Conservation (phyloP, 2,888 invertebrate species). For the Noctua janthe region DNA sequence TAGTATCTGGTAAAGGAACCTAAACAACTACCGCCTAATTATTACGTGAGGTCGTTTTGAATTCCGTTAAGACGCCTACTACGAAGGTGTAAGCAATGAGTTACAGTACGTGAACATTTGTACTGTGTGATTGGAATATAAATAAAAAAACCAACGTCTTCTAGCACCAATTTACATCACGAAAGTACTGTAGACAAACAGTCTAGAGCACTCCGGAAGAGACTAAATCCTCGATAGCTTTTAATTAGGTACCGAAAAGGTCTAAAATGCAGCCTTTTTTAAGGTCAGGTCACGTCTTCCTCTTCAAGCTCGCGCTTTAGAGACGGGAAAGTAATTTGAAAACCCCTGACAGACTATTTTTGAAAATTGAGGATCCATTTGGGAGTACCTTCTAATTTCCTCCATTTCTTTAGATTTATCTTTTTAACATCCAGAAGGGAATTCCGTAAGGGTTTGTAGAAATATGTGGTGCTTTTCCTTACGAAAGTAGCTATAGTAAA, state of each 20-base stretch:
- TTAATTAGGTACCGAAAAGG: constrained; percentile 8
- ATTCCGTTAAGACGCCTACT: constrained; percentile 49
- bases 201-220: constrained; percentile 9
- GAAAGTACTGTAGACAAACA: constrained; percentile 2
- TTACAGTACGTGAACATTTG: constrained; percentile 33
- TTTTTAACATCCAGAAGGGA: constrained; percentile 11
- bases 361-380: constrained; percentile 36
- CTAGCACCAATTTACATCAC: constrained; percentile 8
- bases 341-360: constrained; percentile 34
- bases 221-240: neutral
- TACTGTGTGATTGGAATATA: constrained; percentile 24
- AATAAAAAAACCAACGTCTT: constrained; percentile 17
- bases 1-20: constrained; percentile 21
- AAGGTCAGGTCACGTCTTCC: constrained; percentile 51
- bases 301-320: constrained; percentile 38
- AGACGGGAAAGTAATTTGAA: constrained; percentile 34
- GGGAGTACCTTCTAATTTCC: constrained; percentile 36
- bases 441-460: constrained; percentile 17
- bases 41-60: constrained; percentile 9
- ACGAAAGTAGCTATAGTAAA: constrained; percentile 15
- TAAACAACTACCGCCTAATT: constrained; percentile 5
- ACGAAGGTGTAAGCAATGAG: constrained; percentile 50
- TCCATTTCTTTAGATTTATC: constrained; percentile 31
- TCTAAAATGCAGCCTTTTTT: constrained; percentile 24
- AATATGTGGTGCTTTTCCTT: constrained; percentile 11